Evolutionary conservation across 2,888 invertebrate species (phyloP).

Genomic region (Brachyptera putata): DNA sequence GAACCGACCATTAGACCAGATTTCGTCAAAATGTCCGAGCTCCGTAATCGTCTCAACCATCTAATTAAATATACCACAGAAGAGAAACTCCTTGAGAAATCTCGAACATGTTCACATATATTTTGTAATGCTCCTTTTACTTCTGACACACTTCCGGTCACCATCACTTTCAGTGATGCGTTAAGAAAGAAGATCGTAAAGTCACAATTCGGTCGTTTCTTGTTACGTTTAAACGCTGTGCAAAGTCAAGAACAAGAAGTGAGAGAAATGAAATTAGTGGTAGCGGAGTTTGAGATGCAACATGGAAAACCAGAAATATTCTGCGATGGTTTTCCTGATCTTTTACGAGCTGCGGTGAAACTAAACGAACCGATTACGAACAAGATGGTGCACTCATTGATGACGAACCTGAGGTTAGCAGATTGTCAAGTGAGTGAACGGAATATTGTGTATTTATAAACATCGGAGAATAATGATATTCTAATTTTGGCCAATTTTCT

Average conservation of each 20-base stretch:
- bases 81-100: not conserved
- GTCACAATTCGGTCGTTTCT: slow-evolving; percentile 40
- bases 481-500: not conserved
- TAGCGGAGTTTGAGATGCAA: slow-evolving; percentile 36
- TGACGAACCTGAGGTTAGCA: slow-evolving; percentile 37
- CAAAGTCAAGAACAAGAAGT: slow-evolving; percentile 37
- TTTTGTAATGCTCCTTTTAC: not conserved
- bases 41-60: not conserved
- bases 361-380: slow-evolving; percentile 37
- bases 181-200: slow-evolving; percentile 35
- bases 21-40: not conserved
- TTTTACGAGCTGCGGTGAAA: slow-evolving; percentile 38
- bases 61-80: not conserved
- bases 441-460: slow-evolving; percentile 36
- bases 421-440: slow-evolving; percentile 42
- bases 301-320: too few relatives aligned
- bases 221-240: slow-evolving; percentile 38
- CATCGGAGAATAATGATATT: not conserved
- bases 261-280: slow-evolving; percentile 39
- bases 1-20: too few relatives aligned
- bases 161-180: slow-evolving; percentile 34
- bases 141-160: not conserved
- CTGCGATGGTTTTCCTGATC: slow-evolving; percentile 33
- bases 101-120: not conserved
- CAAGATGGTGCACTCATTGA: slow-evolving; percentile 36